Conservation (phyloP, 2,113 vertebrate species). For the Sigmodon hispidus region DNA sequence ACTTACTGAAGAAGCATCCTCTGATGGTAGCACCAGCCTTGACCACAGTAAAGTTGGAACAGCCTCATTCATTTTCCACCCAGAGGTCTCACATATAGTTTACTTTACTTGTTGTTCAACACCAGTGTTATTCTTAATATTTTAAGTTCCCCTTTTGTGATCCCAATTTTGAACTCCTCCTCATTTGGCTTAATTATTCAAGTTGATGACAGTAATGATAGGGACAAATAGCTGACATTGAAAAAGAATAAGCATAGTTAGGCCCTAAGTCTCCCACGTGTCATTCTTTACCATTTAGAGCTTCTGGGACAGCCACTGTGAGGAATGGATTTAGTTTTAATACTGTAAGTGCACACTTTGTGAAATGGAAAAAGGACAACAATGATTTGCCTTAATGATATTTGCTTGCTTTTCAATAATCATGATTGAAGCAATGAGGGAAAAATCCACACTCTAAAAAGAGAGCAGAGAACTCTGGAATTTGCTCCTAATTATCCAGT, state of each 20-base stretch:
- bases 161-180: not conserved
- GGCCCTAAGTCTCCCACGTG: not conserved
- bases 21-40: too few species aligned
- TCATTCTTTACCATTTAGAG: not conserved
- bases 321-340: not conserved
- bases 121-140: not conserved
- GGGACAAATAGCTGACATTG: not conserved
- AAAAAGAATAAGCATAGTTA: not conserved
- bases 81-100: not conserved
- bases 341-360: not conserved
- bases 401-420: constrained; percentile 19
- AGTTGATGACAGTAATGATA: not conserved
- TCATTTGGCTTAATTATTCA: not conserved
- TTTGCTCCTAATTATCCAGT: not conserved
- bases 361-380: not conserved
- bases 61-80: not conserved
- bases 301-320: not conserved
- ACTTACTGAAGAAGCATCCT: not conserved
- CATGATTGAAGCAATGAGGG: constrained; percentile 25
- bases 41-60: fast-evolving
- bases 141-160: not conserved
- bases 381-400: constrained; percentile 44
- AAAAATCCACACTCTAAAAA: constrained; percentile 51
- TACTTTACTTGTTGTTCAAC: not conserved
- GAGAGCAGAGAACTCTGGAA: not conserved